These are phyloP conservation scores for Nixonia krombeini DNA, from an alignment of 1,140 invertebrate genomes.

Conservation along the genomic window DNA sequence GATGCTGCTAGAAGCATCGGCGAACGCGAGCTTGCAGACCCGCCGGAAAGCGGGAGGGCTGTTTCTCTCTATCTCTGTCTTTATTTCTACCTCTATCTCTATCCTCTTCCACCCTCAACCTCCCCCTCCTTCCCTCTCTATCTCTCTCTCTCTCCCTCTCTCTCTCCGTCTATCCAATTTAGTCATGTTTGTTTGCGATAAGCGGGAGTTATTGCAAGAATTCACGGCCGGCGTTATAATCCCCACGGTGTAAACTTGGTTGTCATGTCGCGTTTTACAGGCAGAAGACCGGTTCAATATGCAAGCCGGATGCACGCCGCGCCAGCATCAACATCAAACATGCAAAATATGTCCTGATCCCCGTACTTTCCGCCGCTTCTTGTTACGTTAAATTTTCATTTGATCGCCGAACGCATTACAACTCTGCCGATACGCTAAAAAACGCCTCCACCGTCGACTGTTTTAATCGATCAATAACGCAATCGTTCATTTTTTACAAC, in stretches of 20 bases:
- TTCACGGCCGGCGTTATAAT: conserved; percentile 43
- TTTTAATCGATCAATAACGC: no score
- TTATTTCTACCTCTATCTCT: no score
- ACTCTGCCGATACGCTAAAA: no score
- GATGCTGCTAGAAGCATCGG: conserved; percentile 14
- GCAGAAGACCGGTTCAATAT: conserved; percentile 9
- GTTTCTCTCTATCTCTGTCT: no score
- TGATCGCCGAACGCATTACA: conserved; percentile 22
- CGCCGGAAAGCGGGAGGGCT: no score
- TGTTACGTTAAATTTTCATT: conserved; percentile 35
- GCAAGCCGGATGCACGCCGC: conserved; percentile 26
- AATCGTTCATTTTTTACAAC: no score
- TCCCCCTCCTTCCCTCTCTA: no score
- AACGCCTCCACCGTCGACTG: no score
- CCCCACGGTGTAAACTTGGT: conserved; percentile 40
- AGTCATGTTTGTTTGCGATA: conserved; percentile 42
- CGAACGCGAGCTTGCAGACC: neutral
- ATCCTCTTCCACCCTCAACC: no score
- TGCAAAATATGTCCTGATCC: conserved; percentile 39
- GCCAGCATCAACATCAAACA: conserved; percentile 39
- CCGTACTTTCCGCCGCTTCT: conserved; percentile 17
- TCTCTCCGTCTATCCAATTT: conserved; percentile 24
- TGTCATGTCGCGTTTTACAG: conserved; percentile 47
- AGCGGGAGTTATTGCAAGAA: conserved; percentile 53
- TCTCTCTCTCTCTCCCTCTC: conserved; percentile 1